These are phyloP conservation scores for Laothoe populi DNA, from an alignment of 2,888 invertebrate species.

Conservation along the genomic window DNA sequence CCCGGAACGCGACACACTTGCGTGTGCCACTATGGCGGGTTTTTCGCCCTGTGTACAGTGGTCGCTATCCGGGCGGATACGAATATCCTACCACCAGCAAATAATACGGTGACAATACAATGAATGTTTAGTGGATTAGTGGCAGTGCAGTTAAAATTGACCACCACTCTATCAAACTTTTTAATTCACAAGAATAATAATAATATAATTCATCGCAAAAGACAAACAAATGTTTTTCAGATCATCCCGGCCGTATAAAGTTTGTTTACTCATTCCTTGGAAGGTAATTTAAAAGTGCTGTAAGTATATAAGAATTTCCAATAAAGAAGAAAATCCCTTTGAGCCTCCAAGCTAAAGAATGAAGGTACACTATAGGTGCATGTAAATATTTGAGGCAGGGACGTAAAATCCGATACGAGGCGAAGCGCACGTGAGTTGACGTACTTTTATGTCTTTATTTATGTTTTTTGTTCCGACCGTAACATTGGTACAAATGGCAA, in stretches of 20 bases:
- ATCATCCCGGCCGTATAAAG: not conserved
- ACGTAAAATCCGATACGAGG: constrained; percentile 45
- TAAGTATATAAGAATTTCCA: constrained; percentile 8
- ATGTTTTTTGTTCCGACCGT: constrained; percentile 17
- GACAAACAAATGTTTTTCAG: too few species aligned
- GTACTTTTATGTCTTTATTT: constrained; percentile 22
- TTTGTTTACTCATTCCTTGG: not conserved
- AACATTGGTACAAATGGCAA: constrained; percentile 6
- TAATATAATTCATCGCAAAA: too few species aligned
- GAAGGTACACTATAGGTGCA: constrained; percentile 34
- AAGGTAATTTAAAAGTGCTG: not conserved
- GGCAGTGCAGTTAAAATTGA: too few species aligned
- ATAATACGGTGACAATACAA: too few species aligned
- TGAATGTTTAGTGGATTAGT: too few species aligned
- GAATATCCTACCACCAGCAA: too few species aligned
- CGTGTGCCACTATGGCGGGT: too few species aligned
- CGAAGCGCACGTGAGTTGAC: constrained; percentile 24
- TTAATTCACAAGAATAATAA: too few species aligned
- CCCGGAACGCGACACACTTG: too few species aligned
- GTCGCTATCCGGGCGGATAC: too few species aligned
- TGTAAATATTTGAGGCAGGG: constrained; percentile 51
- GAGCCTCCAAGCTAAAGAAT: constrained; percentile 30
- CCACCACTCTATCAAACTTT: too few species aligned
- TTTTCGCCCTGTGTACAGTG: too few species aligned
- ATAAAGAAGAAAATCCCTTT: constrained; percentile 29